Evolutionary conservation across 1,140 invertebrate genomes (phyloP).

Genomic region (Penaeus japonicus): DNA sequence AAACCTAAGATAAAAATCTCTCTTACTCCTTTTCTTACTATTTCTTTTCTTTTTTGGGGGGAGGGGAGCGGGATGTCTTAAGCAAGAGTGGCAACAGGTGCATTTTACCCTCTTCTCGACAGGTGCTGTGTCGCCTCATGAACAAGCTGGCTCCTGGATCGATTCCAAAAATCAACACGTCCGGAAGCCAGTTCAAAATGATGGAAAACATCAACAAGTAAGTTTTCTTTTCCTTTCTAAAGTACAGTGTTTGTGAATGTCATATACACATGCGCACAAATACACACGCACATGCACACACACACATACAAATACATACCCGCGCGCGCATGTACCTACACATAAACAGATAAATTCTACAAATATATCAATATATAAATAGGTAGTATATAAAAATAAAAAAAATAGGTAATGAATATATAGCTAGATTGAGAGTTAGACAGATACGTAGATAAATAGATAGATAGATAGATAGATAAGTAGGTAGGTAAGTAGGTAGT

Average conservation of each 20-base stretch:
- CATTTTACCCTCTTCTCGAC: slow-evolving; percentile 74
- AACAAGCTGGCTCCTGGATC: slow-evolving; percentile 85
- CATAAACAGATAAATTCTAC: too few species aligned
- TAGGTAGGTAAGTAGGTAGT: too few species aligned
- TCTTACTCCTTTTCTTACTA: slow-evolving; percentile 36
- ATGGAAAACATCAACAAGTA: slow-evolving; percentile 94
- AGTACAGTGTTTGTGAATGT: not conserved
- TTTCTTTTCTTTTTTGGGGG: not conserved
- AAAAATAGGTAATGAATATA: too few species aligned
- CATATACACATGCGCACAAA: not conserved
- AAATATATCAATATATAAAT: too few species aligned
- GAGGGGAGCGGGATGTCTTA: not conserved
- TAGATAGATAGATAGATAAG: too few species aligned
- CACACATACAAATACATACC: not conserved
- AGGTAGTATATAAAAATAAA: too few species aligned
- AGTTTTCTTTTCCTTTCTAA: slow-evolving; percentile 60
- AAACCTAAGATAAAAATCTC: not conserved
- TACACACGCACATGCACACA: not conserved
- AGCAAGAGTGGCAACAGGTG: too few species aligned
- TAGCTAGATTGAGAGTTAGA: too few species aligned
- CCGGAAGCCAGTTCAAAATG: slow-evolving; percentile 91
- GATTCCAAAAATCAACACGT: slow-evolving; percentile 85
- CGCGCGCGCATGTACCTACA: too few species aligned
- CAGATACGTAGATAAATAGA: too few species aligned
- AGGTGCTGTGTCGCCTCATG: slow-evolving; percentile 88